These are phyloP conservation scores for Drosophila mercatorum DNA, from an alignment of 2,888 invertebrate genomes.

Conservation along the genomic window DNA sequence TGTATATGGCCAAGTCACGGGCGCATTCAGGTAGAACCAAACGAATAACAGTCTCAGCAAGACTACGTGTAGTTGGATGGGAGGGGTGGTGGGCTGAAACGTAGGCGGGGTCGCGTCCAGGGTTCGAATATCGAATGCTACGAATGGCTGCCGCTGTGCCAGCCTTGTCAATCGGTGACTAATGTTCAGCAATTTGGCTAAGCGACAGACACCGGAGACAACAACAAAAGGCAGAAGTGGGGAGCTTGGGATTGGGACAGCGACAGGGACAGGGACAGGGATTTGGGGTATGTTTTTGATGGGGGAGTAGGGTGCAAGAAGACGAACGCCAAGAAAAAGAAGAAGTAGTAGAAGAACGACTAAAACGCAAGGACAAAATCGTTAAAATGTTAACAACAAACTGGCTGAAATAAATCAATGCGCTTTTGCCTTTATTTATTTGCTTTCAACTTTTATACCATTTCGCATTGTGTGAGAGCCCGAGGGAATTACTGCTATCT, in stretches of 20 bases:
- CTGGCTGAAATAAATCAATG: slow-evolving; percentile 78
- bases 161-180: slow-evolving; percentile 79
- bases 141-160: slow-evolving; percentile 44
- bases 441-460: slow-evolving; percentile 73
- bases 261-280: background rate
- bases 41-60: background rate
- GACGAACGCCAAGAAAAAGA: slow-evolving; percentile 3
- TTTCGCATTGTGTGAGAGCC: slow-evolving; percentile 45
- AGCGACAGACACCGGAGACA: slow-evolving; percentile 77
- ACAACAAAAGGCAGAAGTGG: slow-evolving; percentile 35
- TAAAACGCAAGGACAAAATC: slow-evolving; percentile 80
- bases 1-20: slow-evolving; percentile 49
- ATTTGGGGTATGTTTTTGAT: slow-evolving; percentile 1
- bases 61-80: background rate
- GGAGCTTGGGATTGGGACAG: background rate
- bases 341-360: slow-evolving; percentile 23
- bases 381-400: slow-evolving; percentile 81
- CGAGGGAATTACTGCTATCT: slow-evolving; percentile 21
- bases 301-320: background rate
- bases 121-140: slow-evolving; percentile 51
- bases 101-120: background rate
- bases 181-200: slow-evolving; percentile 80
- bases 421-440: slow-evolving; percentile 76
- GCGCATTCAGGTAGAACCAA: slow-evolving; percentile 45
- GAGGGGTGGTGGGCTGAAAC: background rate